Conservation (phyloP, 1,140 invertebrate genomes). For the Saccostrea echinata region DNA sequence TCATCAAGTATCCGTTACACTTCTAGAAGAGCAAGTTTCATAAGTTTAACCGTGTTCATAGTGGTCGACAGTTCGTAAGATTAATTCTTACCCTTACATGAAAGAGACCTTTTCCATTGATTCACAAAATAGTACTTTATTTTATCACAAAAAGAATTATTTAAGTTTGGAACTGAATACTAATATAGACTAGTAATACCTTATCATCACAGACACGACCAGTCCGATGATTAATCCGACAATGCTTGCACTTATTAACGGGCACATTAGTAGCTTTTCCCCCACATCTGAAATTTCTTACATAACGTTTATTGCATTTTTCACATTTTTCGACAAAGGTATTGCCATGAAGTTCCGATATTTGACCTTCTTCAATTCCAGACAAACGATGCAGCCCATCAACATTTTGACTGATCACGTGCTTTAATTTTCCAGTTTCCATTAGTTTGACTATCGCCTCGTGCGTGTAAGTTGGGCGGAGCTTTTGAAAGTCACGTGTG, state of each 20-base stretch:
- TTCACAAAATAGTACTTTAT: no score
- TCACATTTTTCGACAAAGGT: conserved; percentile 90
- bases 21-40: conserved; percentile 52
- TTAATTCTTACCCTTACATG: no score
- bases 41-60: not conserved
- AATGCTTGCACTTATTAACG: conserved; percentile 54
- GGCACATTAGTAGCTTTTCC: conserved; percentile 49
- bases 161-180: no score
- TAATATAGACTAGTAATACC: conserved; percentile 26
- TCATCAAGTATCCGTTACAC: conserved; percentile 68
- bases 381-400: conserved; percentile 93
- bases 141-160: no score
- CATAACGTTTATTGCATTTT: conserved; percentile 84
- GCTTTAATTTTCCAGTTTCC: conserved; percentile 65
- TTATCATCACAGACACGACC: conserved; percentile 57
- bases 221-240: conserved; percentile 63
- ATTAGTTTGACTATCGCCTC: conserved; percentile 68
- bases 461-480: conserved; percentile 68
- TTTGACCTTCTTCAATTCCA: conserved; percentile 87
- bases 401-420: conserved; percentile 86
- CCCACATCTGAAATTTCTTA: conserved; percentile 15
- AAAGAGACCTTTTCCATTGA: no score
- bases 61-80: no score
- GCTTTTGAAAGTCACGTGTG: not conserved
- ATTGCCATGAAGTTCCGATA: conserved; percentile 90